A percentile compares a stretch with the other conserved stretches of the same genome.
Conservation (phyloP, 2,888 invertebrate genomes). For the Ceraclea dissimilis region DNA sequence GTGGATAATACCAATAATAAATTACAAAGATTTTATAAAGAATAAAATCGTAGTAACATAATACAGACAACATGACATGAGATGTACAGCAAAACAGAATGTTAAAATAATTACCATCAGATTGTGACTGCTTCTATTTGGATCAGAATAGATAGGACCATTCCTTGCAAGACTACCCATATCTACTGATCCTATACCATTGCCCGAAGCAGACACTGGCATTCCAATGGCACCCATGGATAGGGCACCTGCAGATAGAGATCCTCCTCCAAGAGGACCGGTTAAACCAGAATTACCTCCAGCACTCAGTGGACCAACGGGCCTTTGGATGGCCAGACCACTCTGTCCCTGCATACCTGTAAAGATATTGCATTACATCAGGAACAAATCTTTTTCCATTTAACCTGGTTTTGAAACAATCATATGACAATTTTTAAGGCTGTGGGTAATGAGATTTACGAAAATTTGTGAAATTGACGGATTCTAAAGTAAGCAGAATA, state of each 20-base stretch:
- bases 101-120: slow-evolving; percentile 37
- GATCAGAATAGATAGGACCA: slow-evolving; percentile 46
- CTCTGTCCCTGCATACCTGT: slow-evolving; percentile 13
- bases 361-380: neutral
- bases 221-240: slow-evolving; percentile 27
- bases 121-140: slow-evolving; percentile 44
- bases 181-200: slow-evolving; percentile 42
- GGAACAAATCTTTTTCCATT: too few species aligned
- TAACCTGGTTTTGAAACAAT: too few species aligned
- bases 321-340: slow-evolving; percentile 29
- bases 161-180: slow-evolving; percentile 42
- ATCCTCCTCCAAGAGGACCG: slow-evolving; percentile 33
- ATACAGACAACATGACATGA: too few species aligned
- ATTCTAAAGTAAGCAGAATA: too few species aligned
- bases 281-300: slow-evolving; percentile 33
- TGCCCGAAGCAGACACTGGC: slow-evolving; percentile 30
- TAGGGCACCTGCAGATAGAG: slow-evolving; percentile 41
- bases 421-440: too few species aligned
- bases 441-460: too few species aligned
- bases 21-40: neutral
- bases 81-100: too few species aligned
- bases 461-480: too few species aligned
- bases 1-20: too few species aligned
- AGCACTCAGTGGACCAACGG: slow-evolving; percentile 30
- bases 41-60: neutral